A percentile compares a stretch with the other conserved stretches of the same genome.
These are phyloP conservation scores for Spongia lamella DNA, from an alignment of 37 sponge, comb jelly and placozoan species.

Conservation along the genomic window DNA sequence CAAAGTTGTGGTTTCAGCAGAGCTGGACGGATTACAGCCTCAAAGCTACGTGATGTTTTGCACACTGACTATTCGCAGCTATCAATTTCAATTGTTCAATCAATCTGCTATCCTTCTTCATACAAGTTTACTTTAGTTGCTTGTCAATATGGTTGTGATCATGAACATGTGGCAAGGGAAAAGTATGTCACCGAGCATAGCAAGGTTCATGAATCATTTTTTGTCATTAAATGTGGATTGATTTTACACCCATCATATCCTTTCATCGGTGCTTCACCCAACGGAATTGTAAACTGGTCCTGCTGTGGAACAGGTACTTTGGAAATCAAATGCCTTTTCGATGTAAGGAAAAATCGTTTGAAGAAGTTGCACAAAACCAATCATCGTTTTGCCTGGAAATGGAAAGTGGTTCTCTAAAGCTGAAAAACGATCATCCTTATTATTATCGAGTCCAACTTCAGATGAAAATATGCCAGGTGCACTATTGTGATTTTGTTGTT, in stretches of 20 bases:
- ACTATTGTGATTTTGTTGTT: slow-evolving; percentile 2
- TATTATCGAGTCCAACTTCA: not conserved
- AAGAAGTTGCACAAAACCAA: not conserved
- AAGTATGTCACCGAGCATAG: not conserved
- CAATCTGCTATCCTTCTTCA: slow-evolving; percentile 37
- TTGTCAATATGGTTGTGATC: slow-evolving; percentile 42
- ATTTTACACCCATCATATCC: slow-evolving; percentile 15
- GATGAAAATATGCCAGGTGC: not conserved
- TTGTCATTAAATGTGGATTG: slow-evolving; percentile 17
- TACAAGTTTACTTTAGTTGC: slow-evolving; percentile 10
- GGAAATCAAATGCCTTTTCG: slow-evolving; percentile 4
- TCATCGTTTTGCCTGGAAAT: no score
- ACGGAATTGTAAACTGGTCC: slow-evolving; percentile 29
- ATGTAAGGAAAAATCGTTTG: slow-evolving; percentile 3
- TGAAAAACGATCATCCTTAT: not conserved
- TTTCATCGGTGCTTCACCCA: slow-evolving; percentile 41
- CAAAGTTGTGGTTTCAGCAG: slow-evolving; percentile 50
- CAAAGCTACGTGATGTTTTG: slow-evolving; percentile 30
- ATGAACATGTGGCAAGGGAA: slow-evolving; percentile 36
- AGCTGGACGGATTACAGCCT: slow-evolving; percentile 52
- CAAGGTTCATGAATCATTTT: slow-evolving; percentile 9
- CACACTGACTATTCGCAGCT: slow-evolving; percentile 15
- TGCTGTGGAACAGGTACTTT: slow-evolving; percentile 38
- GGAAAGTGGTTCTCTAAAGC: no score
- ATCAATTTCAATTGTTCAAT: slow-evolving; percentile 34